Evolutionary conservation across 2,797 vertebrate species (phyloP).

Genomic region (Hafferia zeledoni): DNA sequence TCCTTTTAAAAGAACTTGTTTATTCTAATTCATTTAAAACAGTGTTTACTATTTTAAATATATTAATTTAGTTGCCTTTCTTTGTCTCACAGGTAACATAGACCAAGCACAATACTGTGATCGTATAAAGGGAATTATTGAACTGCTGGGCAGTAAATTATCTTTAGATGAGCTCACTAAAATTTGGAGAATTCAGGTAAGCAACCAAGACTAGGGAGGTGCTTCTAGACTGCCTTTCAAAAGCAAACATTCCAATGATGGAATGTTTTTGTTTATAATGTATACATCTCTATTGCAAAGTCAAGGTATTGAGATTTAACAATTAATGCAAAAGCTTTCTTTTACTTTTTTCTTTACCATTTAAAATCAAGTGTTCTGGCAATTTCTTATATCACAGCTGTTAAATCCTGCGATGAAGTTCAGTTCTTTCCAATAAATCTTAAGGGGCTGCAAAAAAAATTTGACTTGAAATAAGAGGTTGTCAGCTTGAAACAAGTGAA

Average conservation of each 20-base stretch:
- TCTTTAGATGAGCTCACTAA: conserved; percentile 97
- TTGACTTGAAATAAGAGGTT: not conserved
- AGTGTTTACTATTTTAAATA: not conserved
- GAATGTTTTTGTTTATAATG: not conserved
- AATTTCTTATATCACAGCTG: not conserved
- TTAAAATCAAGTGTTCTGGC: not conserved
- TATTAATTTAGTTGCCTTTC: not conserved
- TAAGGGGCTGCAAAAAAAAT: not conserved
- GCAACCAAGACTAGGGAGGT: not conserved
- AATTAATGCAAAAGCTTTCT: not conserved
- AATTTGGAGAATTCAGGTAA: conserved; percentile 98
- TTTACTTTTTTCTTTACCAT: not conserved
- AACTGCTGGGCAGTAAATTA: conserved; percentile 96
- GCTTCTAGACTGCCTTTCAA: not conserved
- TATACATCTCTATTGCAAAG: not conserved
- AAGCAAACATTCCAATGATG: not conserved
- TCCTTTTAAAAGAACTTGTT: not conserved
- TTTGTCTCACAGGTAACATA: conserved; percentile 89
- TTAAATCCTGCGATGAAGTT: not conserved
- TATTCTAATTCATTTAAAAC: not conserved
- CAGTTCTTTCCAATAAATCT: not conserved
- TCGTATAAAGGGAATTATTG: conserved; percentile 99
- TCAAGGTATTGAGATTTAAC: not conserved
- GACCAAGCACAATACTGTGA: conserved; percentile 99
- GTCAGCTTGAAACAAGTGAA: not conserved